A percentile compares a stretch with the other conserved stretches of the same genome.
Evolutionary conservation across 1,140 invertebrate genomes (phyloP).

Genomic region (Luehdorfia chinensis): DNA sequence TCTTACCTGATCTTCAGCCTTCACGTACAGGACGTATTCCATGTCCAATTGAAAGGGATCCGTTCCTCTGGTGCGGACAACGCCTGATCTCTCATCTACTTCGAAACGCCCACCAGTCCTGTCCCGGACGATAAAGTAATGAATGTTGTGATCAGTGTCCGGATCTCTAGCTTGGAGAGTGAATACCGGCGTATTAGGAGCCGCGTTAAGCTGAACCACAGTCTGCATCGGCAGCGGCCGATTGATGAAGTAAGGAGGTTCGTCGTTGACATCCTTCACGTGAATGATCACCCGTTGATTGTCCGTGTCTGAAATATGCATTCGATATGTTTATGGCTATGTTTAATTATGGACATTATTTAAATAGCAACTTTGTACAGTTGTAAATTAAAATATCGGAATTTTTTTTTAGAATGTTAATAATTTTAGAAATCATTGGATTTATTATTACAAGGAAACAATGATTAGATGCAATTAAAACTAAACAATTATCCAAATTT

Average conservation of each 20-base stretch:
- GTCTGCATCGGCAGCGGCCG: constrained; percentile 96
- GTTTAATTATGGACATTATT: too few relatives aligned
- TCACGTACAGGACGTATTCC: constrained; percentile 97
- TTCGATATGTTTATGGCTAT: too few relatives aligned
- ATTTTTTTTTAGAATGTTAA: too few relatives aligned
- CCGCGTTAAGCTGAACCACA: constrained; percentile 95
- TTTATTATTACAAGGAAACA: not conserved
- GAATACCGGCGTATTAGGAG: constrained; percentile 96
- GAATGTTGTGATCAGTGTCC: constrained; percentile 96
- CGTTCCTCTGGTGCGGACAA: constrained; percentile 93
- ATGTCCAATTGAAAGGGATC: constrained; percentile 96
- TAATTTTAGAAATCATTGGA: too few relatives aligned
- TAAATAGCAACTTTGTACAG: too few relatives aligned
- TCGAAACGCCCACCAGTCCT: constrained; percentile 88
- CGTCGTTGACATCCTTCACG: constrained; percentile 97
- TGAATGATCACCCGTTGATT: constrained; percentile 96
- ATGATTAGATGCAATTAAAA: too few relatives aligned
- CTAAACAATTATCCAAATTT: too few relatives aligned
- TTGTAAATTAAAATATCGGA: too few relatives aligned
- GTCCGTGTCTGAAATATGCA: constrained; percentile 87
- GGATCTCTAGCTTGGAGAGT: constrained; percentile 96
- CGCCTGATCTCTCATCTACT: constrained; percentile 94
- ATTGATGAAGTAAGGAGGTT: constrained; percentile 97
- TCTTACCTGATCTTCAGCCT: constrained; percentile 92
- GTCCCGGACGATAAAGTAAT: constrained; percentile 96